These are phyloP conservation scores for Trachymyrmex septentrionalis DNA, from an alignment of 1,140 invertebrate species.

Conservation along the genomic window DNA sequence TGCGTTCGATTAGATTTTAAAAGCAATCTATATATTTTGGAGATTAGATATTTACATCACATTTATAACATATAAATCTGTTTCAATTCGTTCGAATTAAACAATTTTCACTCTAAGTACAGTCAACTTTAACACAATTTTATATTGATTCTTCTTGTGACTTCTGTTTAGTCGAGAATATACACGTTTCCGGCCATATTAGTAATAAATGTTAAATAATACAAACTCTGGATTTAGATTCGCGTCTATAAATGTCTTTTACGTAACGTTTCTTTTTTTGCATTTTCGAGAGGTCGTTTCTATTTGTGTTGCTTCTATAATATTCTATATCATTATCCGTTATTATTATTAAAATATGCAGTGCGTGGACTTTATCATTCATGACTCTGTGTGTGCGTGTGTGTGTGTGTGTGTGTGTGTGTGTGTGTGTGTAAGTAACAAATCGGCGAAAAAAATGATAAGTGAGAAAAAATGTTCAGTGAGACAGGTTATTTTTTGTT, in stretches of 20 bases:
- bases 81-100: neutral
- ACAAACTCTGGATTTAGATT: neutral
- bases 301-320: neutral
- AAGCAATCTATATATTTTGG: neutral
- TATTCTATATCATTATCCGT: neutral
- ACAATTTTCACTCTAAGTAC: neutral
- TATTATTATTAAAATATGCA: constrained; percentile 10
- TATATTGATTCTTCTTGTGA: neutral
- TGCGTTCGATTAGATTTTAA: neutral
- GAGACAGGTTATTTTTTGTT: neutral
- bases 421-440: no score
- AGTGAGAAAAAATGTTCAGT: neutral
- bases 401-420: no score
- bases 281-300: neutral
- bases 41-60: neutral
- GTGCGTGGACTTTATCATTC: neutral
- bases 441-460: neutral
- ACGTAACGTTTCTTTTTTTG: neutral
- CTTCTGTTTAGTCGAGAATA: neutral
- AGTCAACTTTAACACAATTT: neutral
- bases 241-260: neutral
- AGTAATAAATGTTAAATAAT: constrained; percentile 3
- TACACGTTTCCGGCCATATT: neutral
- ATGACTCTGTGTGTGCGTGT: no score
- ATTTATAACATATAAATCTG: neutral